Conservation (phyloP, 2,888 invertebrate genomes). For the Drosophila mettleri region DNA sequence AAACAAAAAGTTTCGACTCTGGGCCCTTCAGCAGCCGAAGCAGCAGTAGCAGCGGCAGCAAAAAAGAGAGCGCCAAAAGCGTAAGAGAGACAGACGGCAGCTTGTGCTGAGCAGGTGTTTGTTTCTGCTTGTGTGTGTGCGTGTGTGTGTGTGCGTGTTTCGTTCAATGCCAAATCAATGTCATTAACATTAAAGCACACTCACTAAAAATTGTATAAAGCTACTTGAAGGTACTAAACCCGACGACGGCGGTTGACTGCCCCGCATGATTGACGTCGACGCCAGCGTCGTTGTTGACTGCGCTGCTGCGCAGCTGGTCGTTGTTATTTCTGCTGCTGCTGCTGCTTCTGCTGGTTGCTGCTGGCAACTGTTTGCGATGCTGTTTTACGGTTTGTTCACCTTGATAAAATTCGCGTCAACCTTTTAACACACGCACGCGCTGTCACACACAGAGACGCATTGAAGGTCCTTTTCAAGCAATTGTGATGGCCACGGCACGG, state of each 20-base stretch:
- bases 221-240: constrained; percentile 68
- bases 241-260: constrained; percentile 40
- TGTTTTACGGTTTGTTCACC: constrained; percentile 77
- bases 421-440: constrained; percentile 64
- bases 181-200: constrained; percentile 79
- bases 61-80: constrained; percentile 25
- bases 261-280: constrained; percentile 47
- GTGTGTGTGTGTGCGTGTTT: constrained; percentile 34
- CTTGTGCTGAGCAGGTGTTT: constrained; percentile 46
- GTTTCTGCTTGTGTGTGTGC: constrained; percentile 23
- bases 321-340: constrained; percentile 23
- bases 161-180: constrained; percentile 76
- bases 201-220: constrained; percentile 79
- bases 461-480: constrained; percentile 70
- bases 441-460: constrained; percentile 38
- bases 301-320: constrained; percentile 11
- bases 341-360: constrained; percentile 18
- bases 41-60: constrained; percentile 8
- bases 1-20: constrained; percentile 31
- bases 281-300: constrained; percentile 11
- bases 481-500: constrained; percentile 59
- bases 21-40: constrained; percentile 54
- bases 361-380: constrained; percentile 42
- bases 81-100: constrained; percentile 29
- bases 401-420: constrained; percentile 74